Evolutionary conservation across 1,140 invertebrate species (phyloP).

Genomic region (Thrips palmi): DNA sequence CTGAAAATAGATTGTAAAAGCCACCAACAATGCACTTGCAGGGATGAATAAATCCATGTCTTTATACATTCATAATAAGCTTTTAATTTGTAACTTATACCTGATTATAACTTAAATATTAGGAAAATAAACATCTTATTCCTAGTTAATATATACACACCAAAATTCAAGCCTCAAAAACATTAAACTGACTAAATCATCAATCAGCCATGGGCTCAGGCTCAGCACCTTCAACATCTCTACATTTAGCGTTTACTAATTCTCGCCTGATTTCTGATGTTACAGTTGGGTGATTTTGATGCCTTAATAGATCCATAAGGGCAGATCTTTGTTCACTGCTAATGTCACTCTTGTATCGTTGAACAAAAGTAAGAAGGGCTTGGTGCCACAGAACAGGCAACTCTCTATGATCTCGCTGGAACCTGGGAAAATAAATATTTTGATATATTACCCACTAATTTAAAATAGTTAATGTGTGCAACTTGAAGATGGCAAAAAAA

Average conservation of each 20-base stretch:
- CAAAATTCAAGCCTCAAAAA: no score
- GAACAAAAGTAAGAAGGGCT: slow-evolving; percentile 79
- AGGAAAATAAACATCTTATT: no score
- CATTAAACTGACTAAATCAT: no score
- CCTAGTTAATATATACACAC: no score
- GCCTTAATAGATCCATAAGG: slow-evolving; percentile 54
- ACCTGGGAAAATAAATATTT: slow-evolving; percentile 34
- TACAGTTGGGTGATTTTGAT: slow-evolving; percentile 63
- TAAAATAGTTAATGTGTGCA: no score
- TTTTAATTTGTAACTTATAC: no score
- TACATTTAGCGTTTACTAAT: slow-evolving; percentile 59
- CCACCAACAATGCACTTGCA: no score
- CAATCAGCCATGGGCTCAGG: slow-evolving; percentile 8
- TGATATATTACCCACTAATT: neutral
- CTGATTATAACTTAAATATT: no score
- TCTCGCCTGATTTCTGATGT: slow-evolving; percentile 73
- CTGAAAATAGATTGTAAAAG: no score
- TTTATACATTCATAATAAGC: no score
- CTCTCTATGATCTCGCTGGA: slow-evolving; percentile 59
- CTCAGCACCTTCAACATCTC: slow-evolving; percentile 44
- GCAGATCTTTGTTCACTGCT: slow-evolving; percentile 82
- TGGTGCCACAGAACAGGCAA: slow-evolving; percentile 97
- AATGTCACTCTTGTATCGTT: slow-evolving; percentile 89
- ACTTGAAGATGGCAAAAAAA: neutral
- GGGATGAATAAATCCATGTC: no score